These are phyloP conservation scores for Artemisiospiza belli DNA, from an alignment of 2,113 vertebrate genomes.

Conservation along the genomic window DNA sequence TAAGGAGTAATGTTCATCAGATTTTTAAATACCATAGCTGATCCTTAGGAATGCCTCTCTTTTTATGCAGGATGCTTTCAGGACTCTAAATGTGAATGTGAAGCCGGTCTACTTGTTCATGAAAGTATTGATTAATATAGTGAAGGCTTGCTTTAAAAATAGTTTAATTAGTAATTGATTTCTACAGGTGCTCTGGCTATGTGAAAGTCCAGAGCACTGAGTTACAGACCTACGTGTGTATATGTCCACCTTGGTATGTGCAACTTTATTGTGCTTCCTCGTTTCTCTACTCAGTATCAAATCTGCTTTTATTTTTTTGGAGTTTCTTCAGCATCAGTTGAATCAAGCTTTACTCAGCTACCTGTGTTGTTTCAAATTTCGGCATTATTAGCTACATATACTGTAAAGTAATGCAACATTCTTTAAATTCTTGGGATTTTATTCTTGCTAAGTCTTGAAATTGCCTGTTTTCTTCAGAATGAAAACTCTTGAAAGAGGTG, in stretches of 20 bases:
- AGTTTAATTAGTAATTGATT: background rate
- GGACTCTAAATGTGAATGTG: background rate
- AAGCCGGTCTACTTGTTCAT: background rate
- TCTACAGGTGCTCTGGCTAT: background rate
- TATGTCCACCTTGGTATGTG: accelerated
- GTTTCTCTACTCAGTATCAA: background rate
- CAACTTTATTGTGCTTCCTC: background rate
- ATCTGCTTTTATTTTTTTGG: background rate
- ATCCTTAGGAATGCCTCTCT: background rate
- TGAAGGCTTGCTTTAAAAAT: background rate
- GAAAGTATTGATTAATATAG: background rate
- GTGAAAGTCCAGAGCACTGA: background rate
- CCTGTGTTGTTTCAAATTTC: background rate
- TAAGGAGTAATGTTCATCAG: background rate
- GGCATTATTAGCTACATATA: background rate
- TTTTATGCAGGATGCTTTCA: background rate
- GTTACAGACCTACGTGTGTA: accelerated
- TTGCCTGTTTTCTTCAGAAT: background rate
- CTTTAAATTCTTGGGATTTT: background rate
- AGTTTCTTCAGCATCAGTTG: background rate
- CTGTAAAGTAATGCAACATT: background rate
- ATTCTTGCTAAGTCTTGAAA: background rate
- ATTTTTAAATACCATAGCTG: background rate
- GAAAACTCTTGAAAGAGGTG: background rate
- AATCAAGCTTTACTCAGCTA: background rate